Evolutionary conservation across 2,797 vertebrate species (phyloP), one percentile per base, ranked within the genome.

Genomic region (Gadopsis marmoratus): DNA sequence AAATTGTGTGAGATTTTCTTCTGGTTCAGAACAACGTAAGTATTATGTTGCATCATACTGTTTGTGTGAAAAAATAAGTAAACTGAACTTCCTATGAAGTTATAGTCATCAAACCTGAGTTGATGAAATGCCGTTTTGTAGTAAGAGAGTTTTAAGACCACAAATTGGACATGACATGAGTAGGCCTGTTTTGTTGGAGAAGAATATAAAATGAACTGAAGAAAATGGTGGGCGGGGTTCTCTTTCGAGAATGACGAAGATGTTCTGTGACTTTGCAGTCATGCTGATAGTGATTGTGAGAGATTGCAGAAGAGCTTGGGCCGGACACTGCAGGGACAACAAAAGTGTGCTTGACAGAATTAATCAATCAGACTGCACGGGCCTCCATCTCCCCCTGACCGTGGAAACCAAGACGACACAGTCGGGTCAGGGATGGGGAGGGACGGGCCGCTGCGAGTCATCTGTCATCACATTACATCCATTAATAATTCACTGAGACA

Each of bases 401-500:
- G 55, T 81, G 86, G 90, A 90, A 92, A 89, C 88, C 86, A 84
- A 91, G 86, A 88, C 59, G 92, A 92, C 91, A 82, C 81, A 59
- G 86, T 53, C 31, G 75, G 88, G 88, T 85, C 89, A 78, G 87
- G 70, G 76, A 60, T 31, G 74, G 79, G 82, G 89, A 82, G 84
- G 84, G 79, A 65, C 41, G 56, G 84, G 71, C 82, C 35, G 64
- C 83, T 81, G 55, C 3, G 14, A 88, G 91, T 93, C 91, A 88
- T 89, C 88, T 88, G 80, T 91, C 88, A 92, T 94, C 87, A 86
- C 50, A 29, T 92, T 93, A 59, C 92, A 69, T 31, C 67, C 74
- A 78, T 92, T 86, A 86, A 90, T 94, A 94, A 94, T 94, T 93
- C 74, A 93, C 62, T 43, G 31, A 76, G 90, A 92, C 91, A 84